Conservation (phyloP, 1,140 invertebrate species). For the Nephotettix cincticeps region DNA sequence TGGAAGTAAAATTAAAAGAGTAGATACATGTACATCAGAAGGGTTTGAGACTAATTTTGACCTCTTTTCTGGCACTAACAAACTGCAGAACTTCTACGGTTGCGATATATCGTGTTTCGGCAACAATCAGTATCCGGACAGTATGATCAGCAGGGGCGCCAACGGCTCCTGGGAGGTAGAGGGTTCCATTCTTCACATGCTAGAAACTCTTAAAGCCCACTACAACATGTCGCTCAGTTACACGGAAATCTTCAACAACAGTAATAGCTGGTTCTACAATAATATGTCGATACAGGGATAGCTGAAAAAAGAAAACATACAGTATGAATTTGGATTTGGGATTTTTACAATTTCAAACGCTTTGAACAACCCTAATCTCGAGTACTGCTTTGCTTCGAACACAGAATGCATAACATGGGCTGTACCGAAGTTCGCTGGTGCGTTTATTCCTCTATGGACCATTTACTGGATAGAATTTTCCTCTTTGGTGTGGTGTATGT, state of each 20-base stretch:
- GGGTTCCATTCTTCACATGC: neutral
- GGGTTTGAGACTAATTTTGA: neutral
- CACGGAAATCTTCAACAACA: neutral
- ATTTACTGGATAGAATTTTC: neutral
- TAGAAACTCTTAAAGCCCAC: neutral
- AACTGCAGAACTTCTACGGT: neutral
- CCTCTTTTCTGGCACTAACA: neutral
- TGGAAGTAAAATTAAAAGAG: neutral
- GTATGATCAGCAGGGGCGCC: neutral
- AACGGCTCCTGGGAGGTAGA: neutral
- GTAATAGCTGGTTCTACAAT: neutral
- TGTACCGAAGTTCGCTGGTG: neutral
- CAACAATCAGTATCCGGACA: neutral
- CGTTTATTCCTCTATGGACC: neutral
- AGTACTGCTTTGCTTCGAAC: neutral
- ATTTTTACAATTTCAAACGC: neutral
- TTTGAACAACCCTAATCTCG: neutral
- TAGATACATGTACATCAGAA: neutral
- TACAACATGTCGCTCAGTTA: neutral
- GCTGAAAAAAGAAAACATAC: neutral
- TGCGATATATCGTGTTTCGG: neutral
- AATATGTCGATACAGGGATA: neutral
- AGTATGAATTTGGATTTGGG: neutral
- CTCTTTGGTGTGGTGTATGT: neutral
- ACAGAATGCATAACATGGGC: neutral